Conservation (phyloP, 2,113 vertebrate species). For the Trinectes maculatus region DNA sequence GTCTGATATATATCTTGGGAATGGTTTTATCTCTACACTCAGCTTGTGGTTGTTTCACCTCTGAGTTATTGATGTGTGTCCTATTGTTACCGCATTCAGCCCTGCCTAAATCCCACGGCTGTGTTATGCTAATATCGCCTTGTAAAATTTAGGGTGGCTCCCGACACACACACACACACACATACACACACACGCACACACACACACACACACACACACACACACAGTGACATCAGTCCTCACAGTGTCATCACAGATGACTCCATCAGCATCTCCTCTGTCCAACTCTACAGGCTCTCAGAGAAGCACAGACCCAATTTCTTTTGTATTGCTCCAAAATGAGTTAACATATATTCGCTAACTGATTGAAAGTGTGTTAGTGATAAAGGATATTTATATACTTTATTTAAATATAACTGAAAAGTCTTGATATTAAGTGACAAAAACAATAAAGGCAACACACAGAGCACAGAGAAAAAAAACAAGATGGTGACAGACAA, state of each 20-base stretch:
- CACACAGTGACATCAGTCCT: slow-evolving; percentile 1
- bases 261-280: not conserved
- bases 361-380: not conserved
- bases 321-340: not conserved
- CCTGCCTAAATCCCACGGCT: slow-evolving; percentile 7
- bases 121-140: slow-evolving; percentile 40
- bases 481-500: slow-evolving; percentile 38
- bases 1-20: slow-evolving; percentile 34
- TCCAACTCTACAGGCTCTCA: too few species aligned
- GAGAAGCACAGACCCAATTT: not conserved
- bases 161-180: too few species aligned
- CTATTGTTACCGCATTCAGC: slow-evolving; percentile 51
- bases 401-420: not conserved
- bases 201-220: too few species aligned
- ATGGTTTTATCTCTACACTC: slow-evolving; percentile 61
- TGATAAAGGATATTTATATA: not conserved
- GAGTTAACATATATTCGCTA: not conserved
- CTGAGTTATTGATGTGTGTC: slow-evolving; percentile 70
- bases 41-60: slow-evolving; percentile 57
- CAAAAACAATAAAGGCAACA: too few species aligned
- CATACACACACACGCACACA: too few species aligned
- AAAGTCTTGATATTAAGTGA: not conserved
- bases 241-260: slow-evolving; percentile 35
- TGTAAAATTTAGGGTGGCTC: slow-evolving; percentile 25
- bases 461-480: too few species aligned